These are phyloP conservation scores for Celastrina argiolus DNA, from an alignment of 2,888 invertebrate species.

Conservation along the genomic window DNA sequence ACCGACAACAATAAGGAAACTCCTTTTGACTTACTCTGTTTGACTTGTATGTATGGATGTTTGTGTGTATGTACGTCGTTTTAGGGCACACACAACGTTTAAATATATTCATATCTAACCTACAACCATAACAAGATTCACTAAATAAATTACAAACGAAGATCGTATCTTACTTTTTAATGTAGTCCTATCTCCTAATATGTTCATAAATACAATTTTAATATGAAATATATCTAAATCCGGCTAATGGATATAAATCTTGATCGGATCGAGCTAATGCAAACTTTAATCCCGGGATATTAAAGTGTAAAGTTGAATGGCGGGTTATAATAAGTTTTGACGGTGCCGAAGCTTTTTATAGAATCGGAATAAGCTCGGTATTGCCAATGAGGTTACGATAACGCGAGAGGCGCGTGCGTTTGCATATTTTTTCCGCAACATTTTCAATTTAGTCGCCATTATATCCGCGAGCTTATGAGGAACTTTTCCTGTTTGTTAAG, in stretches of 20 bases:
- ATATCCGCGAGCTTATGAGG: constrained; percentile 25
- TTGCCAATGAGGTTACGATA: constrained; percentile 52
- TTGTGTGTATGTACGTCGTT: too few relatives aligned
- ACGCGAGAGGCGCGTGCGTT: constrained; percentile 50
- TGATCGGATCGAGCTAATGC: not conserved
- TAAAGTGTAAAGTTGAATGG: not conserved
- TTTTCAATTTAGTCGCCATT: constrained; percentile 46
- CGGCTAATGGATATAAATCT: constrained; percentile 14
- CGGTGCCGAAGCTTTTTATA: constrained; percentile 31
- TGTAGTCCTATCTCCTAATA: not conserved
- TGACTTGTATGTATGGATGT: too few relatives aligned
- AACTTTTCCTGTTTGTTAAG: not conserved
- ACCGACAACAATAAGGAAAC: too few relatives aligned
- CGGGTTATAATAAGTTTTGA: constrained; percentile 18
- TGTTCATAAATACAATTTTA: constrained; percentile 15
- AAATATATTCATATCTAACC: too few relatives aligned
- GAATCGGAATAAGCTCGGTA: constrained; percentile 43
- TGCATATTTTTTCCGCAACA: constrained; percentile 53
- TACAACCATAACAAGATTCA: not conserved
- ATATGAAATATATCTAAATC: constrained; percentile 17
- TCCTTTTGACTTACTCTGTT: too few relatives aligned
- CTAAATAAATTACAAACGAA: not conserved
- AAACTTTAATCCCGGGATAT: not conserved
- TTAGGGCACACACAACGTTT: too few relatives aligned
- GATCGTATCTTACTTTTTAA: constrained; percentile 15